These are phyloP conservation scores for Eupleurogrammus muticus DNA, from an alignment of 2,797 vertebrate genomes.

Conservation along the genomic window DNA sequence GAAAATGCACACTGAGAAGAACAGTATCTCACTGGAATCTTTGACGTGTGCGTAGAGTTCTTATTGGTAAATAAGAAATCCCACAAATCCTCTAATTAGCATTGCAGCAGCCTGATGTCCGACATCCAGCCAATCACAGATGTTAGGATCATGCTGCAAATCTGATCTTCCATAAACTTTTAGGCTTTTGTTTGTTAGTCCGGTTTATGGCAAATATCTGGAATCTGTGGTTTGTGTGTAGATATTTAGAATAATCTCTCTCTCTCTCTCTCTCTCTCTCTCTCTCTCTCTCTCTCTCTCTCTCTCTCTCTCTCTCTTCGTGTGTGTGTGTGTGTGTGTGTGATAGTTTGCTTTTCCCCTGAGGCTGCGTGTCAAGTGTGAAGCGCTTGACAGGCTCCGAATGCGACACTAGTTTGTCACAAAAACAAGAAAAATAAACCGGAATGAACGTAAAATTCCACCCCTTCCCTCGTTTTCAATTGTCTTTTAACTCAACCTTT, in stretches of 20 bases:
- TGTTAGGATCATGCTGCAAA: background rate
- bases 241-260: background rate
- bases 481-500: background rate
- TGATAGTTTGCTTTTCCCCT: constrained; percentile 48
- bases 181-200: background rate
- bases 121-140: background rate
- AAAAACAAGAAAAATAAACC: constrained; percentile 11
- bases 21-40: background rate
- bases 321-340: constrained; percentile 6
- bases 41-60: background rate
- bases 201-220: background rate
- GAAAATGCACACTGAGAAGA: background rate
- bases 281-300: background rate
- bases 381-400: background rate
- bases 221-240: background rate
- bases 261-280: background rate
- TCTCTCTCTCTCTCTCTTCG: constrained; percentile 5
- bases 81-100: background rate
- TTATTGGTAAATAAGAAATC: background rate
- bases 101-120: background rate
- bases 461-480: background rate
- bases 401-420: constrained; percentile 9
- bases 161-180: constrained; percentile 27
- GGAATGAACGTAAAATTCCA: background rate
- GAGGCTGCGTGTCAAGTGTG: constrained; percentile 43